Base-by-base conservation (phyloP, 2,888 invertebrate species). In the Clusia tigrina region DNA sequence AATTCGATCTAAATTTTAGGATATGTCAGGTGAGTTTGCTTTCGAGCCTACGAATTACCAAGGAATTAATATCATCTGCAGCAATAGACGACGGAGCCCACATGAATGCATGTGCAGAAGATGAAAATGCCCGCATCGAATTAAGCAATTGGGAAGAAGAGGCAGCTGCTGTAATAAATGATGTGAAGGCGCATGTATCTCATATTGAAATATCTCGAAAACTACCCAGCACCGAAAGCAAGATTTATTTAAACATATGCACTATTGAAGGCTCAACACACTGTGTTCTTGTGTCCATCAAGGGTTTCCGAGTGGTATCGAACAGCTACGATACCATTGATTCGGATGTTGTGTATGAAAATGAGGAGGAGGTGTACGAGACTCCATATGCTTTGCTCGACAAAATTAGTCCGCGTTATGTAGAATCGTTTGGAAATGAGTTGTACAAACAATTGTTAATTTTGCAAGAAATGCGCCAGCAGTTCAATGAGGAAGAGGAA, bases 321-420 rank as follows among this genome's bases (percentile, higher is more conserved):
- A 82, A 85, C 53, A 76, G 82, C 55, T 88, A 88, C 77, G 88
- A 92, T 78, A 76, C 75, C 18, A 69, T 77, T 10, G 70, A 75
- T 57, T 9, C 32, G 12, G 67, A 69, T 0, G 32, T 20, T 1
- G 62, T 62, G 2, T 74, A 78, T 6, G 6, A 2, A 2, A 48
- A 2, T 5, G 77, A 81, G n/a, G 82, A 82, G 2, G 85, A 85
- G 58, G 88, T 87, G 73, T 92, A 86, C 76, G 92, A 93, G 81
- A 93, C 93, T 0, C 90, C 91, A 0, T 92, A 93, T 77, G 88
- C 91, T 56, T 82, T 94, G 24, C 81, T 94, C 37, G 88, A 90
- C 75, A 84, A 85, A 62, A 85, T 92, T 32, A 93, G 93, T 76
- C 88, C 89, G 0, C 83, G 85, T 24, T 93, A 90, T 79, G 85